Conservation (phyloP, 2,888 invertebrate genomes). For the Sesamia inferens region DNA sequence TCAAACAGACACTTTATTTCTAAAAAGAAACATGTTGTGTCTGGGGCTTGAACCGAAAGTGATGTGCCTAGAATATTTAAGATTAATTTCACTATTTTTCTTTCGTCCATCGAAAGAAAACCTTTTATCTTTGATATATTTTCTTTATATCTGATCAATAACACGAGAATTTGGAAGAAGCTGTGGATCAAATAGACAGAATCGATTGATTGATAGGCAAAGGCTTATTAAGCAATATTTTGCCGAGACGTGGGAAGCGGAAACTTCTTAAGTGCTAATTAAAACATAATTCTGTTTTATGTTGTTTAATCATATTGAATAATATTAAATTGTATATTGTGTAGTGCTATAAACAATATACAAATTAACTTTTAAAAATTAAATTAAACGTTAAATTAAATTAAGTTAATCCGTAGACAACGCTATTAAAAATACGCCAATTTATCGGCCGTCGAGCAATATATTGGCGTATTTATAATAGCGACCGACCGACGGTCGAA, state of each 20-base stretch:
- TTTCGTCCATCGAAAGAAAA: not conserved
- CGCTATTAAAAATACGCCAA: no score
- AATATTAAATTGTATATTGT: not conserved
- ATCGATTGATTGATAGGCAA: constrained; percentile 40
- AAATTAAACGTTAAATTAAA: no score
- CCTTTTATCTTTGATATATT: constrained; percentile 9
- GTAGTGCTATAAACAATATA: no score
- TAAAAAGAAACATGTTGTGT: constrained; percentile 22
- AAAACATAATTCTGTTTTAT: not conserved
- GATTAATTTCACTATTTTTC: constrained; percentile 1
- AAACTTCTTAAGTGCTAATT: not conserved
- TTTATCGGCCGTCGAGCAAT: no score
- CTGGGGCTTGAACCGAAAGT: constrained; percentile 17
- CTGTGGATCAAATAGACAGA: constrained; percentile 14
- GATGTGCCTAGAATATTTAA: not conserved
- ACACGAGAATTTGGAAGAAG: constrained; percentile 18
- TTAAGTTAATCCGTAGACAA: no score
- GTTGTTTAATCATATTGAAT: not conserved
- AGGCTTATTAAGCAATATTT: constrained; percentile 12
- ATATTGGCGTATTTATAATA: no score
- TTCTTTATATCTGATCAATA: constrained; percentile 23
- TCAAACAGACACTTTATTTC: constrained; percentile 15
- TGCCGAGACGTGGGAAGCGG: not conserved
- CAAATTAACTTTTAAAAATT: no score
- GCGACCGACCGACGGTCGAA: no score